Evolutionary conservation across 2,888 invertebrate genomes (phyloP).

Genomic region (Drosophila greeni): DNA sequence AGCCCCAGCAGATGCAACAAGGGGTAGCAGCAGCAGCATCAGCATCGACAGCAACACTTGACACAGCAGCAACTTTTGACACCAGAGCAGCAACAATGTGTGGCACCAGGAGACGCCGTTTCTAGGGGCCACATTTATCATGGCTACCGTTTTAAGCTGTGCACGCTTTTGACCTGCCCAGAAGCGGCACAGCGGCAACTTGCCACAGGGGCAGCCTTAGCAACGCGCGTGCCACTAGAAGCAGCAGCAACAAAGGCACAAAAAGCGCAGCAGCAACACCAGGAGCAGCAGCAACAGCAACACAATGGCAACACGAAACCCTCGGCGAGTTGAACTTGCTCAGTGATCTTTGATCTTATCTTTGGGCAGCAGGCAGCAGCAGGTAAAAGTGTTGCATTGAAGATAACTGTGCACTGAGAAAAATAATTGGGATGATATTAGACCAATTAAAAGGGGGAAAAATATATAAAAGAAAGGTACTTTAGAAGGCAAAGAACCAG

Average conservation of each 20-base stretch:
- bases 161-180: constrained; percentile 69
- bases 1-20: constrained; percentile 2
- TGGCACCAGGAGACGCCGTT: constrained; percentile 25
- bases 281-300: constrained; percentile 11
- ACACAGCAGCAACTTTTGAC: constrained; percentile 36
- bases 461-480: not conserved
- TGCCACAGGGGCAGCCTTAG: constrained; percentile 1
- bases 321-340: constrained; percentile 56
- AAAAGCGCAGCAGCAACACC: constrained; percentile 40
- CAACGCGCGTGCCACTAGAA: constrained; percentile 57
- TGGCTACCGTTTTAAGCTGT: constrained; percentile 63
- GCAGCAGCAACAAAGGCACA: constrained; percentile 2
- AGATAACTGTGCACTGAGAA: constrained; percentile 11
- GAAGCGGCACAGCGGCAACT: constrained; percentile 14
- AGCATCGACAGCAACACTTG: constrained; percentile 34
- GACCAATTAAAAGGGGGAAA: not conserved
- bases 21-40: too few relatives aligned
- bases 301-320: constrained; percentile 62
- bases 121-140: constrained; percentile 60
- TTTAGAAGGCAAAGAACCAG: not conserved
- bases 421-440: not conserved
- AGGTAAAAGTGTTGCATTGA: constrained; percentile 57
- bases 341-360: constrained; percentile 66
- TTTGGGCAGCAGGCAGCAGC: constrained; percentile 17
- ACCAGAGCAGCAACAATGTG: constrained; percentile 20